Evolutionary conservation across 2,888 invertebrate species (phyloP), one percentile per base, ranked within the genome.

Genomic region (Deroplatys truncata): DNA sequence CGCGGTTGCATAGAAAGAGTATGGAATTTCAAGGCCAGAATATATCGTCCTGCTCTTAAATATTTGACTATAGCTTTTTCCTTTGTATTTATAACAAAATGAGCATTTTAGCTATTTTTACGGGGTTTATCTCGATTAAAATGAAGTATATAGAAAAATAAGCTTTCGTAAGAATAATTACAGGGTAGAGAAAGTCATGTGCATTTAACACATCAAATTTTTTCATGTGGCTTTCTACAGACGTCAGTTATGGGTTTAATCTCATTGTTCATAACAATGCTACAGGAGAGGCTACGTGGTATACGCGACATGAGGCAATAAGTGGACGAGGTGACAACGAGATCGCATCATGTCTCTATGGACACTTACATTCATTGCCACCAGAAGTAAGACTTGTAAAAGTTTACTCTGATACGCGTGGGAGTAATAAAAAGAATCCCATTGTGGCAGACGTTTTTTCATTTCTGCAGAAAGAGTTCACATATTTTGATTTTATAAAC

Each of bases 181-280:
- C n/a, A n/a, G n/a, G n/a, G n/a, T n/a, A n/a, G n/a, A n/a, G n/a
- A n/a, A n/a, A n/a, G n/a, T n/a, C n/a, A n/a, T n/a, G n/a, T n/a
- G n/a, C n/a, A n/a, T n/a, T n/a, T n/a, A n/a, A n/a, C n/a, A n/a
- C n/a, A n/a, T n/a, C n/a, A n/a, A n/a, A n/a, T 92, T 31, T 85
- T 91, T n/a, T 91, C 92, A 49, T 56, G 91, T 92, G 15, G 90
- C 91, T 13, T 92, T 92, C 91, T 92, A 92, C 88, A 92, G 92
- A 91, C 87, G 92, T 35, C 91, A 92, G 87, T 90, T 92, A 31
- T 92, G 92, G 92, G 92, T 92, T 89, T 89, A 92, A 92, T 89
- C 90, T 92, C 13, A 92, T 92, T 10, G 91, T 92, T 15, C 91
- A 92, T 86, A 90, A 91, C 90, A 91, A 91, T 82, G 88, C 88